phyloP scores from a whole-genome alignment of 2,888 invertebrate species.

The Drepana falcataria region DNA sequence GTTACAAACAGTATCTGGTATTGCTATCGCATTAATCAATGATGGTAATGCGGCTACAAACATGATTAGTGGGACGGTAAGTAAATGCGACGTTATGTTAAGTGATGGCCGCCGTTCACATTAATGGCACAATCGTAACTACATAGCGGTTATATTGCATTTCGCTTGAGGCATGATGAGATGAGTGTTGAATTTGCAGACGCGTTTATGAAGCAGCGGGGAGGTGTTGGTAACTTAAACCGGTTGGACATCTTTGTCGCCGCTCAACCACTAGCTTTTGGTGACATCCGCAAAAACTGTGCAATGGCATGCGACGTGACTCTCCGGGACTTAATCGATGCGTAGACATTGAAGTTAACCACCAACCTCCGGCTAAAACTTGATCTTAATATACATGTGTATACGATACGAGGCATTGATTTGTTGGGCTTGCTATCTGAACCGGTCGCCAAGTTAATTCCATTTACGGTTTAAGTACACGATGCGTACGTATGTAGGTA shows the following conservation, averaged over 20 bases:
- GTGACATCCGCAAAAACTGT: conserved; percentile 75
- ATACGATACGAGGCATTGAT: conserved; percentile 41
- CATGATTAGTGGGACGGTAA: conserved; percentile 24
- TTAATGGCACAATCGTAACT: conserved; percentile 28
- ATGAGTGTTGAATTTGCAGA: conserved; percentile 73
- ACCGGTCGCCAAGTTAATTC: conserved; percentile 52
- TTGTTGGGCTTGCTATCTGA: conserved; percentile 50
- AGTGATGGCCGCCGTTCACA: conserved; percentile 27
- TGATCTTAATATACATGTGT: conserved; percentile 40
- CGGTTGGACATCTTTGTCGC: conserved; percentile 72
- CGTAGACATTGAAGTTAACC: conserved; percentile 41
- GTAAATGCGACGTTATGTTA: conserved; percentile 29
- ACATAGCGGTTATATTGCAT: conserved; percentile 47
- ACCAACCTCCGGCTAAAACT: conserved; percentile 43
- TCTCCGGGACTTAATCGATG: conserved; percentile 59
- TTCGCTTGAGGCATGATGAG: conserved; percentile 54
- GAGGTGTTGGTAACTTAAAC: conserved; percentile 65
- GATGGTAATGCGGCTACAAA: conserved; percentile 26
- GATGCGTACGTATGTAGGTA: conserved; percentile 17
- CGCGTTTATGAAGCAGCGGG: conserved; percentile 62
- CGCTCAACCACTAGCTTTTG: conserved; percentile 63
- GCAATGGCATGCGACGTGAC: conserved; percentile 58
- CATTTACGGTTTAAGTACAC: conserved; percentile 34
- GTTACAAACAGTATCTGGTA: conserved; percentile 13
- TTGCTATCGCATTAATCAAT: conserved; percentile 31